Base-by-base conservation (phyloP, 1,140 invertebrate species). In the Diabrotica virgifera region DNA sequence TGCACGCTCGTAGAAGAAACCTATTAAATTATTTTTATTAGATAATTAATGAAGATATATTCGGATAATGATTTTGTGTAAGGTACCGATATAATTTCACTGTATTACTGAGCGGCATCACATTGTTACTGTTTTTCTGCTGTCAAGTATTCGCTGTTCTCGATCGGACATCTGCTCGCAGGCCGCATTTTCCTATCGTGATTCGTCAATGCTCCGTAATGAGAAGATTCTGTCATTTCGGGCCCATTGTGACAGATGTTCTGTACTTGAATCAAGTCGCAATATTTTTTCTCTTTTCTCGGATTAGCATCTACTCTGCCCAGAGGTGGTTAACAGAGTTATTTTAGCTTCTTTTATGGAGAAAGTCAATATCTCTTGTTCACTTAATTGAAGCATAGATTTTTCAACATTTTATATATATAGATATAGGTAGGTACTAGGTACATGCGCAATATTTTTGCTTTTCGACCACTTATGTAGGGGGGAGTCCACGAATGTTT, bases 51-150 rank as follows among this genome's bases (percentile, higher is more conserved):
- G 24, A 24, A 24, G 24, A 24, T 24, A 24, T 24, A 24, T 24
- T 24, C 24, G 1, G 24, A 24, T 24, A 24, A 24, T 24, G 24
- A 24, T 24, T 24, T 24, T 24, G 24, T 24, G 4, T 24, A 24
- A 24, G 24, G 24, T 24, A 24, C 24, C 24, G 24, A 24, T 24
- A 24, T n/a, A 46, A 46, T n/a, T 46, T 10, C 40, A n/a, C 8
- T 46, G 40, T 46, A 46, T 10, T 46, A 46, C 40, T 46, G 40
- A 46, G n/a, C 40, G 8, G 40, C 40, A 46, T 46, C 40, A 46
- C 65, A 68, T 69, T 68, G 64, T 69, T 64, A 57, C 70, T 71
- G 70, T 69, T 71, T 71, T 71, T 71, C 59, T 65, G 59, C 62
- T 36, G 70, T 65, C 70, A 69, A 65, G 70, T 46, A 66, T 71